A percentile compares a stretch with the other conserved stretches of the same genome.
These are phyloP conservation scores for Antitype chi DNA, from an alignment of 2,888 invertebrate genomes.

Conservation along the genomic window DNA sequence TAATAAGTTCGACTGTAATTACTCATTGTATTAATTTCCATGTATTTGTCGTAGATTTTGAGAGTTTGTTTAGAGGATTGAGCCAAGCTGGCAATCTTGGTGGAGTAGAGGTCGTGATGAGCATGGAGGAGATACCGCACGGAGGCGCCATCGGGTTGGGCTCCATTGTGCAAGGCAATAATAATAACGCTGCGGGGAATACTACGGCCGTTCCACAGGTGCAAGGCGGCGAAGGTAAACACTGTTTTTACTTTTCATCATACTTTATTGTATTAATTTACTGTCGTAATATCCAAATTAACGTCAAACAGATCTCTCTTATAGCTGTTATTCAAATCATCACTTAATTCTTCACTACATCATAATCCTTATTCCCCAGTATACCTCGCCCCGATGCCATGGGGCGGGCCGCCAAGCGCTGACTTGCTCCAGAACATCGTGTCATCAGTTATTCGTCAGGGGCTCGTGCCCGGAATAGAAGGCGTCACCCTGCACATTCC, in stretches of 20 bases:
- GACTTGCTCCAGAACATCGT: constrained; percentile 79
- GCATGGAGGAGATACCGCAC: constrained; percentile 81
- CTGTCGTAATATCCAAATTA: neutral
- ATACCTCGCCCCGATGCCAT: constrained; percentile 74
- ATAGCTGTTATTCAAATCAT: no score
- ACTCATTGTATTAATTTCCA: constrained; percentile 42
- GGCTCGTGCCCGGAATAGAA: constrained; percentile 75
- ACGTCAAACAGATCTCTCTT: neutral
- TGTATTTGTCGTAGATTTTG: constrained; percentile 77
- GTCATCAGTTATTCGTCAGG: constrained; percentile 77
- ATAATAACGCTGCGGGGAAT: constrained; percentile 21
- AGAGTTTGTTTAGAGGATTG: constrained; percentile 78
- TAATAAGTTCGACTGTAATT: constrained; percentile 24
- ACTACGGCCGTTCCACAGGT: constrained; percentile 23
- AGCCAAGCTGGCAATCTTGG: constrained; percentile 73
- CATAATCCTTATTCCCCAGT: constrained; percentile 63
- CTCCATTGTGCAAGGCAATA: constrained; percentile 47
- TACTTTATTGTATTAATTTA: neutral
- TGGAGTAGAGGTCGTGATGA: constrained; percentile 82
- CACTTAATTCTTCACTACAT: neutral
- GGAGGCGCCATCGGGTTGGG: constrained; percentile 61
- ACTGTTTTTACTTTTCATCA: neutral
- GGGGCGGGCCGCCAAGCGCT: constrained; percentile 73
- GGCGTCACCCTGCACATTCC: constrained; percentile 70
- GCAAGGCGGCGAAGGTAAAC: constrained; percentile 56